A percentile compares a stretch with the other conserved stretches of the same genome.
These are phyloP conservation scores for Cettia cetti DNA, from an alignment of 2,113 vertebrate genomes.

Conservation along the genomic window DNA sequence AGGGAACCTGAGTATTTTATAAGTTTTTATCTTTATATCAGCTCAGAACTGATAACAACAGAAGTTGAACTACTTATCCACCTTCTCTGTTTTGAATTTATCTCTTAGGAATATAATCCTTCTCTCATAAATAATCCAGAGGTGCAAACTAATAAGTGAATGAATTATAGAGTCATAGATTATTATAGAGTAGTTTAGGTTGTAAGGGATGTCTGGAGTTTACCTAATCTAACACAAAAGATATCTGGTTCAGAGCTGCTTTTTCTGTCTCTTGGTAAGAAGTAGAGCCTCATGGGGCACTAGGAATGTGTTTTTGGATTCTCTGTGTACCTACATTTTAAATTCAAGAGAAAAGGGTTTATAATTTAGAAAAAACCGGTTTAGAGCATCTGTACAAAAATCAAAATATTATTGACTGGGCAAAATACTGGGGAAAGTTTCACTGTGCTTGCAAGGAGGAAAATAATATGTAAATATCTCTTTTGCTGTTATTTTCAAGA, in stretches of 20 bases:
- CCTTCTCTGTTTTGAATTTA: not conserved
- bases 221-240: not conserved
- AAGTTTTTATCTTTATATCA: not conserved
- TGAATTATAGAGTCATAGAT: not conserved
- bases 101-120: not conserved
- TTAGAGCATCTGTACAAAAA: not conserved
- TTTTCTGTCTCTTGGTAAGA: not conserved
- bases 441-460: not conserved
- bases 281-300: not conserved
- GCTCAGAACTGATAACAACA: not conserved
- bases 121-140: not conserved
- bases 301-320: not conserved
- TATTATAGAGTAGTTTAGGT: not conserved
- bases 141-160: not conserved
- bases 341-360: not conserved
- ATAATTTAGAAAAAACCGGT: not conserved
- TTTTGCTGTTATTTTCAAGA: not conserved
- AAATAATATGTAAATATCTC: not conserved
- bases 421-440: not conserved
- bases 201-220: not conserved
- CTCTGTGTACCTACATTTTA: not conserved
- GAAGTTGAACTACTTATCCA: not conserved
- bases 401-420: not conserved
- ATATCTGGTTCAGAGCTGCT: not conserved
- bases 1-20: not conserved